Conservation (phyloP, 2,797 vertebrate species). For the Ctenosaura bakeri region DNA sequence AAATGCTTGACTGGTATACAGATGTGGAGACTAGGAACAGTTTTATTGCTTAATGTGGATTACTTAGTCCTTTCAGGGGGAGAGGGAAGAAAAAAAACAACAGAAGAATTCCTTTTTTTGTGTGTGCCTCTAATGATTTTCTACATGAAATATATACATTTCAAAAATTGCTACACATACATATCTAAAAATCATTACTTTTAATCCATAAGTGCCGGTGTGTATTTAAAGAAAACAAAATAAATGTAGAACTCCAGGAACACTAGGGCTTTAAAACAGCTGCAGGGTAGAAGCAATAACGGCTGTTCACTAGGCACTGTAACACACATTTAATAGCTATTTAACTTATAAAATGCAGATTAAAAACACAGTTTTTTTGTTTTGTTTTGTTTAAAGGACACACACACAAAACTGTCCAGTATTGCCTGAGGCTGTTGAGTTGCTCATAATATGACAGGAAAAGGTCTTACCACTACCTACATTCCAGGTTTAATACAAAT, state of each 20-base stretch:
- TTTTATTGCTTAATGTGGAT: constrained; percentile 30
- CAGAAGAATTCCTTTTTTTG: constrained; percentile 14
- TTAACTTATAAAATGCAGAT: constrained; percentile 30
- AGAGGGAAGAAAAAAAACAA: not conserved
- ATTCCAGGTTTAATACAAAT: not conserved
- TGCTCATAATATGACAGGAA: not conserved
- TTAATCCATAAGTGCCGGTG: constrained; percentile 43
- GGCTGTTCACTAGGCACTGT: constrained; percentile 45
- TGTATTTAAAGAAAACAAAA: constrained; percentile 47
- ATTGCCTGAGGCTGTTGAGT: not conserved
- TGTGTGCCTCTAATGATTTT: constrained; percentile 42
- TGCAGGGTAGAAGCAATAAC: constrained; percentile 39
- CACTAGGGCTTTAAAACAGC: constrained; percentile 43
- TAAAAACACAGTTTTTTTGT: constrained; percentile 13
- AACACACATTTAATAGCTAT: constrained; percentile 38
- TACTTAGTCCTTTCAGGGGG: not conserved
- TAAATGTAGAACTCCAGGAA: constrained; percentile 43
- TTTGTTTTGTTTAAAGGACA: not conserved
- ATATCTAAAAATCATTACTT: constrained; percentile 46
- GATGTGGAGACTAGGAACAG: constrained; percentile 16
- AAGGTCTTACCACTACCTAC: not conserved
- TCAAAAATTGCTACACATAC: constrained; percentile 37
- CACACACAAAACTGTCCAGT: not conserved
- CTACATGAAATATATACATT: constrained; percentile 45
- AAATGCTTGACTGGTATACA: constrained; percentile 21